Base-by-base conservation (phyloP, 2,888 invertebrate species). In the Orthonychiurus folsomi region DNA sequence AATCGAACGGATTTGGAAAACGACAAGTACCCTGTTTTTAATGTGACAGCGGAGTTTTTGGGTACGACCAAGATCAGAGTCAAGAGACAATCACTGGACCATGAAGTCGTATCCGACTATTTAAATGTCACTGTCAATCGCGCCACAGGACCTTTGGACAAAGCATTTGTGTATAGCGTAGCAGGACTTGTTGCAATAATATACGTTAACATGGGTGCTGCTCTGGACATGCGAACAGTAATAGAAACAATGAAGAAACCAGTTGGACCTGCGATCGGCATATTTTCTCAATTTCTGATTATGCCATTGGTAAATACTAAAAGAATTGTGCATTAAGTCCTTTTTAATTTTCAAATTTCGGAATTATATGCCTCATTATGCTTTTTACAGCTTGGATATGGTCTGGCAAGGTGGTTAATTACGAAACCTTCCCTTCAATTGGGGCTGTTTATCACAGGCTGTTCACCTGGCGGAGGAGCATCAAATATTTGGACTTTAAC, bases 401-500 rank as follows among this genome's bases (percentile, higher is more conserved):
- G 64, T 2, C 54, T 71, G 52, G 72, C 65, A 20, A 61, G 59
- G 55, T 61, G n/a, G 59, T 62, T 61, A 59, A 68, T 63, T 61
- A 63, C 55, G 9, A 79, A 80, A 59, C 80, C 83, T 1, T 83
- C 83, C 70, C 82, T 93, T 83, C 86, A 87, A 56, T 77, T 93
- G 70, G 93, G 93, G 2, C 82, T 93, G 77, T 93, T 93, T 78
- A 89, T 91, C 77, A 88, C 91, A 0, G 93, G 93, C 0, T 88
- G 91, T 23, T 86, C 89, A 2, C 93, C 93, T 0, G 89, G 88
- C n/a, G 93, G 97, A 0, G 96, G 95, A 0, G 93, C 94, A 25
- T 94, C 94, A 56, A 97, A 97, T 78, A 90, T 95, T 73, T 97
- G 95, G 93, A 88, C 93, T 0, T 86, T 89, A 68, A 83, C 96